Evolutionary conservation across 2,888 invertebrate genomes (phyloP).

Genomic region (Torymus texanus): DNA sequence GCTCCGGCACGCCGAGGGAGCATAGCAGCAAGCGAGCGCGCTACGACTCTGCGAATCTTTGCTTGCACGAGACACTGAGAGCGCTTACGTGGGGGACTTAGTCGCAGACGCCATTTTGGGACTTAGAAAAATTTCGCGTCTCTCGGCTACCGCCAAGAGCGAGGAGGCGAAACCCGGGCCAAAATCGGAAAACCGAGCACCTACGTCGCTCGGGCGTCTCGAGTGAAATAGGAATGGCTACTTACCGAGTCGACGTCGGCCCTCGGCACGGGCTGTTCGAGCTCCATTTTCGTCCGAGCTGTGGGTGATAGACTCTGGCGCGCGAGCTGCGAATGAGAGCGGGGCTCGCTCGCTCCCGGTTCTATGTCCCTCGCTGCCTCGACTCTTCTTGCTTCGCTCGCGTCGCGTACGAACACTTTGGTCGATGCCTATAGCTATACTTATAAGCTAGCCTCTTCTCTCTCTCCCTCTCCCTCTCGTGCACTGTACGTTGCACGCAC

Average conservation of each 20-base stretch:
- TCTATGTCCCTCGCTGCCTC: conserved; percentile 45
- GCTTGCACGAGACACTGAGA: conserved; percentile 12
- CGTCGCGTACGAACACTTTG: neutral
- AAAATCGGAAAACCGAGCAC: conserved; percentile 60
- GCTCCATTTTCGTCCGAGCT: conserved; percentile 68
- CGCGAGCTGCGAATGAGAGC: conserved; percentile 42
- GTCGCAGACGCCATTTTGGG: conserved; percentile 90
- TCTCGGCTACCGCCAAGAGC: conserved; percentile 77
- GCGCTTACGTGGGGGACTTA: conserved; percentile 58
- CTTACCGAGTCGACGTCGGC: conserved; percentile 70
- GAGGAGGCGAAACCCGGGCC: conserved; percentile 66
- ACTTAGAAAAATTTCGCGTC: conserved; percentile 83
- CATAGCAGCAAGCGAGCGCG: neutral
- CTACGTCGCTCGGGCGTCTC: conserved; percentile 43
- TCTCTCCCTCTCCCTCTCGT: neutral
- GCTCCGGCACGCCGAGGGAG: no score
- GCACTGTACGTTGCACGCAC: conserved; percentile 2
- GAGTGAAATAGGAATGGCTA: conserved; percentile 32
- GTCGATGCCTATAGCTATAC: neutral
- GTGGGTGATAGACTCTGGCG: conserved; percentile 66
- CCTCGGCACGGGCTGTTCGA: conserved; percentile 67
- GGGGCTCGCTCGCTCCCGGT: conserved; percentile 1
- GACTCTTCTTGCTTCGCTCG: conserved; percentile 2
- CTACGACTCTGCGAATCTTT: conserved; percentile 15
- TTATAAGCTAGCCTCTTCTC: neutral